These are phyloP conservation scores for Lepidocyrtoides sp. DNA, from an alignment of 2,888 invertebrate species.

Conservation along the genomic window DNA sequence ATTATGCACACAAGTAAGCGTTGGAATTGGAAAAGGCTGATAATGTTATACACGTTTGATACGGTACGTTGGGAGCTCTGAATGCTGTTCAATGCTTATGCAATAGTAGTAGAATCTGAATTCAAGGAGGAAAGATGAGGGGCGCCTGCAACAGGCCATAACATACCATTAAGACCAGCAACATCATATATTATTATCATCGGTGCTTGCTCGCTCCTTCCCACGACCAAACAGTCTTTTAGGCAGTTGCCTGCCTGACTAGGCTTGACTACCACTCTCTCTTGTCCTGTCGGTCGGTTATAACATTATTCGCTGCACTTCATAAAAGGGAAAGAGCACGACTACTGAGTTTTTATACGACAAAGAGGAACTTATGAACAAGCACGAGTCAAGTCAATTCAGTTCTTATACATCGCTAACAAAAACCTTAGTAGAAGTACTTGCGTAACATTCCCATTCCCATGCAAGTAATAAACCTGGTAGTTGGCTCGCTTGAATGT, in stretches of 20 bases:
- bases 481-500: neutral
- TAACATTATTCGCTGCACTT: conserved; percentile 11
- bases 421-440: conserved; percentile 19
- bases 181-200: too few relatives aligned
- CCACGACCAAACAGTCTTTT: conserved; percentile 16
- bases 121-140: conserved; percentile 68
- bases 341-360: conserved; percentile 39
- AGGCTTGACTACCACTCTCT: neutral
- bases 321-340: neutral
- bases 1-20: conserved; percentile 22
- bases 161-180: conserved; percentile 31
- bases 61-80: conserved; percentile 6
- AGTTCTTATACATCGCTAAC: conserved; percentile 35
- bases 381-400: neutral
- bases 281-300: neutral
- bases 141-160: conserved; percentile 76
- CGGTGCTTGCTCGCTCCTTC: conserved; percentile 31
- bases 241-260: neutral
- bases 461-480: neutral
- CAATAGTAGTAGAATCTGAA: neutral
- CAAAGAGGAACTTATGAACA: neutral
- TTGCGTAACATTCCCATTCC: conserved; percentile 49
- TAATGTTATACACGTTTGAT: neutral
- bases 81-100: neutral
- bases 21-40: conserved; percentile 66